These are phyloP conservation scores for Megaceryle alcyon DNA, from an alignment of 2,797 vertebrate species.

Conservation along the genomic window DNA sequence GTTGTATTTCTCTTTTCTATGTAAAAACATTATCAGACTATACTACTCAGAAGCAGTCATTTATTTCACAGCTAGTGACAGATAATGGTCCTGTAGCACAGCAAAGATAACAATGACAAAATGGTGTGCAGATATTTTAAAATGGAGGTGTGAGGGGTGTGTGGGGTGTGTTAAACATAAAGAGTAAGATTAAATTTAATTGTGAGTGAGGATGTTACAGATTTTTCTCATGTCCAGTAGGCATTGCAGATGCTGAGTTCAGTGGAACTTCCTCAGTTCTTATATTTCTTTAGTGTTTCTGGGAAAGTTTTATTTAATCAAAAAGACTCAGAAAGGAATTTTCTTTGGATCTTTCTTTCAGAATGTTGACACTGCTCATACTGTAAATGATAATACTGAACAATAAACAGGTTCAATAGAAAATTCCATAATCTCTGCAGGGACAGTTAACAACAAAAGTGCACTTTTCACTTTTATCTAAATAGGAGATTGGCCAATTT, in stretches of 20 bases:
- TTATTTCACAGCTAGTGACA: conserved; percentile 39
- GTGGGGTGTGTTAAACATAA: not conserved
- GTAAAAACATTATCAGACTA: conserved; percentile 51
- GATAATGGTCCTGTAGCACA: conserved; percentile 1
- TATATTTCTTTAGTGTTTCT: not conserved
- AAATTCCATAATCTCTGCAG: not conserved
- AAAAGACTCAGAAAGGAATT: not conserved
- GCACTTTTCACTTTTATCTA: not conserved
- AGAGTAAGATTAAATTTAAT: not conserved
- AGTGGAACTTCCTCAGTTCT: not conserved
- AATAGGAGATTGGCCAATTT: not conserved
- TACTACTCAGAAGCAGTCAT: not conserved
- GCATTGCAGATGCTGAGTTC: not conserved
- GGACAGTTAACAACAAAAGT: not conserved
- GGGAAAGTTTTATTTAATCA: not conserved
- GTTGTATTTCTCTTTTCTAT: conserved; percentile 41
- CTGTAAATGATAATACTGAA: not conserved
- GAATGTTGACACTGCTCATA: not conserved
- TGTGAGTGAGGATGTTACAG: not conserved
- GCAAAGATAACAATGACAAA: not conserved
- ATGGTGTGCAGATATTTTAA: conserved; percentile 17
- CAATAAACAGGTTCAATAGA: not conserved
- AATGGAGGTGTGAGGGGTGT: not conserved
- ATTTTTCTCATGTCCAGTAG: not conserved
- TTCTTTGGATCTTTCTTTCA: not conserved